phyloP scores from a whole-genome alignment of 2,797 vertebrate genomes.

The Phaenicophaeus curvirostris region DNA sequence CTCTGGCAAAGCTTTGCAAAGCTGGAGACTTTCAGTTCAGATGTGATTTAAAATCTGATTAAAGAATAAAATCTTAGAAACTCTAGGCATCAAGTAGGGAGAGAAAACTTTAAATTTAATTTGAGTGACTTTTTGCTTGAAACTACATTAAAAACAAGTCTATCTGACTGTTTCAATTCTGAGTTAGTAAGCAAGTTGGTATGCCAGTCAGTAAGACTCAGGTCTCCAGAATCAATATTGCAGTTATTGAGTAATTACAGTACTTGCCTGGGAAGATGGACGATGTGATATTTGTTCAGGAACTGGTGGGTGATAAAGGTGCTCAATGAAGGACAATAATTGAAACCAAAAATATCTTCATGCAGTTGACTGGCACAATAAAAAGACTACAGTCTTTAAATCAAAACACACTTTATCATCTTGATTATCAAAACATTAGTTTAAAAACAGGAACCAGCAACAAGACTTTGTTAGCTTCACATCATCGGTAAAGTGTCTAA shows the following conservation, averaged over 20 bases:
- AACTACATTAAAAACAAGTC: slow-evolving; percentile 12
- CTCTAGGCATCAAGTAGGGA: background rate
- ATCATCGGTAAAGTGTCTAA: slow-evolving; percentile 31
- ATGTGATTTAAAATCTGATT: slow-evolving; percentile 37
- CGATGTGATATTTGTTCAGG: slow-evolving; percentile 37
- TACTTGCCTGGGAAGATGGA: slow-evolving; percentile 46
- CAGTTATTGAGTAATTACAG: slow-evolving; percentile 64
- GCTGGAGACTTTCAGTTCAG: background rate
- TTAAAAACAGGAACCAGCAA: slow-evolving; percentile 35
- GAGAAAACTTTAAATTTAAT: slow-evolving; percentile 28
- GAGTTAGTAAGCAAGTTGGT: slow-evolving; percentile 31
- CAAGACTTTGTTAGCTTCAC: background rate
- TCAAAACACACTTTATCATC: slow-evolving; percentile 49
- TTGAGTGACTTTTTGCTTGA: slow-evolving; percentile 17
- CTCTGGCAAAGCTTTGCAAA: slow-evolving; percentile 38
- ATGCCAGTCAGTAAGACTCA: slow-evolving; percentile 9
- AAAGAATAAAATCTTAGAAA: slow-evolving; percentile 22
- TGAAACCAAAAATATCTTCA: slow-evolving; percentile 57
- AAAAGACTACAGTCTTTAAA: slow-evolving; percentile 46
- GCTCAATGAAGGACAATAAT: slow-evolving; percentile 32
- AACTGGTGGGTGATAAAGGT: slow-evolving; percentile 50
- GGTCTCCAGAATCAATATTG: slow-evolving; percentile 52
- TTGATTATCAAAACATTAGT: slow-evolving; percentile 53
- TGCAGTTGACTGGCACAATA: slow-evolving; percentile 15
- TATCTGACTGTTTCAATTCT: background rate